phyloP scores from a whole-genome alignment of 2,888 invertebrate species.

The Notodonta ziczac region DNA sequence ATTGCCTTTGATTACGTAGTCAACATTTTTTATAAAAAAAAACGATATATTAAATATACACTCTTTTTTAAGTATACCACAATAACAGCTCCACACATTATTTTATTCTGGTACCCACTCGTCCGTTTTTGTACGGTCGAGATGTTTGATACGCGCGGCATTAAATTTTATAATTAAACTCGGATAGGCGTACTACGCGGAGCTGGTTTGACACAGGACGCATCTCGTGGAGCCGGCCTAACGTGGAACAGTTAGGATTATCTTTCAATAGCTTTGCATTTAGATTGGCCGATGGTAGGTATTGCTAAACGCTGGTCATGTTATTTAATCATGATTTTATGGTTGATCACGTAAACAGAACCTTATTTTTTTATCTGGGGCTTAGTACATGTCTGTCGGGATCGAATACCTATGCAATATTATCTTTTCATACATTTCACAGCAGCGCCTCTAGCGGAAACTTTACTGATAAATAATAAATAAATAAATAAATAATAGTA shows the following conservation, averaged over 20 bases:
- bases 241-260: constrained; percentile 1
- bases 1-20: too few species aligned
- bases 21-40: too few species aligned
- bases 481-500: too few species aligned
- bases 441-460: too few species aligned
- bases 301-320: background rate
- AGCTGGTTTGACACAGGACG: constrained; percentile 30
- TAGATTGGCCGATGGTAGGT: constrained; percentile 32
- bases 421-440: too few species aligned
- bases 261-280: background rate
- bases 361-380: too few species aligned
- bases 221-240: constrained; percentile 7
- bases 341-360: too few species aligned
- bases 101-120: constrained; percentile 34
- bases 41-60: too few species aligned
- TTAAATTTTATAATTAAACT: constrained; percentile 67
- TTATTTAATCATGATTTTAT: too few species aligned
- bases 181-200: constrained; percentile 49
- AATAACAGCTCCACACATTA: constrained; percentile 32
- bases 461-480: too few species aligned
- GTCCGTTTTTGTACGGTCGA: constrained; percentile 53
- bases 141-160: constrained; percentile 57
- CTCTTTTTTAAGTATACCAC: background rate
- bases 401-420: too few species aligned
- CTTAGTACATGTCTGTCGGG: too few species aligned